phyloP scores from a whole-genome alignment of 2,888 invertebrate genomes.

The Drosophila emarginata region DNA sequence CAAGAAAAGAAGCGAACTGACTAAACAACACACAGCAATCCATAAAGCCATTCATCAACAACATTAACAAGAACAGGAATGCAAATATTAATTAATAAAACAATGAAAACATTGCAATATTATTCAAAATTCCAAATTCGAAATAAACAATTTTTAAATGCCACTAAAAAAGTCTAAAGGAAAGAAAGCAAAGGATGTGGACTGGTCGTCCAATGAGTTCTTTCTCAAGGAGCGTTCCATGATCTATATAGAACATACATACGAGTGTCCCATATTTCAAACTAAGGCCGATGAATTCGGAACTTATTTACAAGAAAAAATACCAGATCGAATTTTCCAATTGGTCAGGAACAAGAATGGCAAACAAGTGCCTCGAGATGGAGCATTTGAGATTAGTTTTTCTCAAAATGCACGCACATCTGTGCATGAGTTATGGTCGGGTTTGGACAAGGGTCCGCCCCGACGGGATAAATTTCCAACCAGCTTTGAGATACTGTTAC shows the following conservation, averaged over 20 bases:
- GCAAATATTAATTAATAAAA: slow-evolving; percentile 48
- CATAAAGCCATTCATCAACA: slow-evolving; percentile 53
- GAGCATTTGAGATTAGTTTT: slow-evolving; percentile 78
- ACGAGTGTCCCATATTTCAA: slow-evolving; percentile 79
- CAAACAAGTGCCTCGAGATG: slow-evolving; percentile 65
- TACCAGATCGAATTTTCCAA: slow-evolving; percentile 75
- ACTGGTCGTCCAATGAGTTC: slow-evolving; percentile 74
- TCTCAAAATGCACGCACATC: slow-evolving; percentile 80
- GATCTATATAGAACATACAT: slow-evolving; percentile 77
- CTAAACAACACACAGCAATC: slow-evolving; percentile 42
- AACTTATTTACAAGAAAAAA: slow-evolving; percentile 55
- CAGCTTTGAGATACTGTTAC: slow-evolving; percentile 61
- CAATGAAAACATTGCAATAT: slow-evolving; percentile 13
- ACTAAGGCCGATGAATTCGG: slow-evolving; percentile 75
- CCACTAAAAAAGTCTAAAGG: slow-evolving; percentile 32
- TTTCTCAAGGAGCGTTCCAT: slow-evolving; percentile 78
- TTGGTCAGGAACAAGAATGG: slow-evolving; percentile 73
- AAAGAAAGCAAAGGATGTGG: slow-evolving; percentile 63
- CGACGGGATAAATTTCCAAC: slow-evolving; percentile 79
- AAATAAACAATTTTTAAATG: slow-evolving; percentile 34
- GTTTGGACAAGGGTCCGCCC: slow-evolving; percentile 78
- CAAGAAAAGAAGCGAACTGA: slow-evolving; percentile 25
- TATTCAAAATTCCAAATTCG: slow-evolving; percentile 13
- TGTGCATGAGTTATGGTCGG: slow-evolving; percentile 68
- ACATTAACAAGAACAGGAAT: slow-evolving; percentile 10